Evolutionary conservation across 2,113 vertebrate species (phyloP).

Genomic region (Phrynocephalus versicolor): DNA sequence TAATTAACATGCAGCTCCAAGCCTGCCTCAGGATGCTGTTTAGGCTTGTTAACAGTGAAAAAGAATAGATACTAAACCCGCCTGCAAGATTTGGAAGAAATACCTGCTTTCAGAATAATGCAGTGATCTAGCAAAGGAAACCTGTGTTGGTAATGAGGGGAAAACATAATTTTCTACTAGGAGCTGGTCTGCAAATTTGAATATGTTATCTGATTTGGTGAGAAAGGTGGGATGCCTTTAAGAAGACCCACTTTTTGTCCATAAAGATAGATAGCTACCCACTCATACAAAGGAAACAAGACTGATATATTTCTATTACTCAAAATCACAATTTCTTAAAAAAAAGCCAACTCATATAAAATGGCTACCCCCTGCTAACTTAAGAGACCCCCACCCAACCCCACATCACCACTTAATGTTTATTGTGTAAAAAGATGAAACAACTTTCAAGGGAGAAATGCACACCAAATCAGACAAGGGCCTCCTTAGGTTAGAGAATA

Average conservation of each 20-base stretch:
- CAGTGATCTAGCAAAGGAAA: background rate
- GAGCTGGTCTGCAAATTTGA: background rate
- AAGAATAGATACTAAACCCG: slow-evolving; percentile 17
- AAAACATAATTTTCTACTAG: background rate
- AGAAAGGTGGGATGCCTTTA: background rate
- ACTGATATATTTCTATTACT: too few relatives aligned
- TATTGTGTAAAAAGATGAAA: background rate
- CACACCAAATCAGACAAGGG: background rate
- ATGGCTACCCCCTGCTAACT: background rate
- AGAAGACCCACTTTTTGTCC: background rate
- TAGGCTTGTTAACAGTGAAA: slow-evolving; percentile 30
- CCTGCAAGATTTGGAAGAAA: slow-evolving; percentile 17
- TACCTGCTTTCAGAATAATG: slow-evolving; percentile 4
- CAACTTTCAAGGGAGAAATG: background rate
- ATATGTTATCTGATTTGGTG: background rate
- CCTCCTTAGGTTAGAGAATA: background rate
- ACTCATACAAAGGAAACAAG: background rate
- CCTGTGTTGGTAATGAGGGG: background rate
- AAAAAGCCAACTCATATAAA: background rate
- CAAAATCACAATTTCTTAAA: background rate
- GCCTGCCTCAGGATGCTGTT: slow-evolving; percentile 10
- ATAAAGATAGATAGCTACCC: background rate
- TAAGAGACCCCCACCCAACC: background rate
- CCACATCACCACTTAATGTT: background rate
- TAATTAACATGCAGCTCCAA: slow-evolving; percentile 27